Base-by-base conservation (phyloP, 2,113 vertebrate species). In the Gymnorhina tibicen region DNA sequence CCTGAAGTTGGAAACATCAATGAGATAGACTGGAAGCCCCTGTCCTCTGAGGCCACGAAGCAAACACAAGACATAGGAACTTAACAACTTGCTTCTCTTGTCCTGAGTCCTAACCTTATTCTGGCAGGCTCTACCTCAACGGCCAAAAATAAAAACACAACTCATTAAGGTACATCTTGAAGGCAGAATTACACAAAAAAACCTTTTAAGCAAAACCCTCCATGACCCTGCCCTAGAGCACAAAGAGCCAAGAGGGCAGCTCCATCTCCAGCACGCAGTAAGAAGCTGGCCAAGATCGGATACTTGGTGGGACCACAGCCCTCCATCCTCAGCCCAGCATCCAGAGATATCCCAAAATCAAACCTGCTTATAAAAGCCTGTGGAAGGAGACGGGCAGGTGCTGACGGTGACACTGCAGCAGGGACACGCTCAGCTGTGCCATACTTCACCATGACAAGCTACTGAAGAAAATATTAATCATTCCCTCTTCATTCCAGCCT, bases 391-490 rank as follows among this genome's bases (percentile, higher is more conserved):
- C 2, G 6, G 19, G 37, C 49, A 86, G 56, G 74, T 12, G 0
- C 53, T 73, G 82, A 59, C 8, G 0, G 59, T 92, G 89, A 59
- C 80, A 84, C 82, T 23, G 39, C 75, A 80, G 75, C 79, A 37
- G 88, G 50, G 50, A 93, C 68, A 52, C 2, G 5, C 52, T 81
- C 0, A 0, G 64, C 59, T 8, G 5, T 63, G 59, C 64, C 26
- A 66, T 78, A 35, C 52, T 84, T 95, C 75, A 95, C 30, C 33
- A 22, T 12, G 88, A 93, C 76, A 67, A 0, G 0, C 12, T 75
- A 80, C 24, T 78, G 60, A 91, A 76, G 77, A 67, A 93, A 83
- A 59, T 37, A 95, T 92, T 92, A 84, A 96, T 96, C 80, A 75
- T 52, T 78, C 76, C 53, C 30, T 85, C 86, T 77, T 86, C 16